Conservation (phyloP, 2,797 vertebrate genomes). For the Setipinna tenuifilis region DNA sequence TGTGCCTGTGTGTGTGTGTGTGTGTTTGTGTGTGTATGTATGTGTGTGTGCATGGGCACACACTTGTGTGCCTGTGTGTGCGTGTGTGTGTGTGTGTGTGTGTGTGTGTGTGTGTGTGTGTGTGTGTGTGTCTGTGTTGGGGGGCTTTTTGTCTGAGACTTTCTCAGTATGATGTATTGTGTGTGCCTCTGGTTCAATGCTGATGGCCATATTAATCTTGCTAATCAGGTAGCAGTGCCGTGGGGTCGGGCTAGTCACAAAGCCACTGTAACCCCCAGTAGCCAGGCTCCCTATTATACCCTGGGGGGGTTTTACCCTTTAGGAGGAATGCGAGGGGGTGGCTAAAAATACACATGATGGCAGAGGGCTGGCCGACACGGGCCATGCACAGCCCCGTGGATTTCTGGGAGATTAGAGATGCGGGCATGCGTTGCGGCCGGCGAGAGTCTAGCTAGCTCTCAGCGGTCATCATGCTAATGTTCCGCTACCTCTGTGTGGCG, state of each 20-base stretch:
- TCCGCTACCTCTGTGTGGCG: constrained; percentile 59
- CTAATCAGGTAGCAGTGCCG: constrained; percentile 54
- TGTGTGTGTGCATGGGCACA: constrained; percentile 12
- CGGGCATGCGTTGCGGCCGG: constrained; percentile 40
- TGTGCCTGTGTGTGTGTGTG: no score
- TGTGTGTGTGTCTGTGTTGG: neutral
- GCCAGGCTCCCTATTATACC: constrained; percentile 61
- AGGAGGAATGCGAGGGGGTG: constrained; percentile 49
- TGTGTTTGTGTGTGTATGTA: neutral
- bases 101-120: constrained; percentile 4
- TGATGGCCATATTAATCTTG: constrained; percentile 68
- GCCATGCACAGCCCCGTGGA: constrained; percentile 30
- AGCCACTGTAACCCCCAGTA: constrained; percentile 44
- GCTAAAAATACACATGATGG: constrained; percentile 51
- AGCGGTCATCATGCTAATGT: constrained; percentile 64
- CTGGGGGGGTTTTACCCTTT: constrained; percentile 65
- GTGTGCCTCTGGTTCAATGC: constrained; percentile 50
- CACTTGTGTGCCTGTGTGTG: neutral
- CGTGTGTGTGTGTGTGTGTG: neutral
- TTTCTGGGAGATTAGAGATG: constrained; percentile 50
- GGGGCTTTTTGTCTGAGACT: constrained; percentile 40
- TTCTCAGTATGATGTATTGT: constrained; percentile 53
- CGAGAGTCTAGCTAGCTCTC: constrained; percentile 54
- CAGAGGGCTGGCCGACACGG: constrained; percentile 30
- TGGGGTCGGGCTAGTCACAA: constrained; percentile 54